These are phyloP conservation scores for Busseola fusca DNA, from an alignment of 2,888 invertebrate species.

Conservation along the genomic window DNA sequence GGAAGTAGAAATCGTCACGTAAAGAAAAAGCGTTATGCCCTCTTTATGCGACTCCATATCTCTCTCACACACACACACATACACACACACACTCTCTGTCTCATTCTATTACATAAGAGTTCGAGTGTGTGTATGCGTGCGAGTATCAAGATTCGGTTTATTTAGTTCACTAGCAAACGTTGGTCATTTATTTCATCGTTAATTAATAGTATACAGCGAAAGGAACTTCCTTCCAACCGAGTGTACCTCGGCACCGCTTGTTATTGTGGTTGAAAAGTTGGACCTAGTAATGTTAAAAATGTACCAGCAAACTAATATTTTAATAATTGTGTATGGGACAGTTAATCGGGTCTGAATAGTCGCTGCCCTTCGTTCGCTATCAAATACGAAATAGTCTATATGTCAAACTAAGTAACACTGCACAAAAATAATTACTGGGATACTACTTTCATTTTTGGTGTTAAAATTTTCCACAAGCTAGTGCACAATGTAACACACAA, in stretches of 20 bases:
- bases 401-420: too few relatives aligned
- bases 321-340: background rate
- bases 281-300: constrained; percentile 8
- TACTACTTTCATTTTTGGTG: too few relatives aligned
- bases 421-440: too few relatives aligned
- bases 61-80: too few relatives aligned
- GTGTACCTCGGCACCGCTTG: background rate
- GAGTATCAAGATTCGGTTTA: background rate
- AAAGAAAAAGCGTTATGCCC: background rate
- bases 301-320: background rate
- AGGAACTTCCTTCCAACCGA: background rate
- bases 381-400: too few relatives aligned
- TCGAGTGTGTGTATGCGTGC: background rate
- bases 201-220: background rate
- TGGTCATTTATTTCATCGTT: background rate
- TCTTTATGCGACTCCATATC: background rate
- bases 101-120: background rate
- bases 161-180: background rate
- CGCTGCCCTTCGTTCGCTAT: background rate
- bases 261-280: background rate
- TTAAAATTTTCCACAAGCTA: too few relatives aligned
- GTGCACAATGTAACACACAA: too few relatives aligned
- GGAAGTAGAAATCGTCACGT: background rate
- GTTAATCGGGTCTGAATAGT: background rate
- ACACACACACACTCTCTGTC: too few relatives aligned